Conservation (phyloP, 2,888 invertebrate genomes). For the Acleris holmiana region DNA sequence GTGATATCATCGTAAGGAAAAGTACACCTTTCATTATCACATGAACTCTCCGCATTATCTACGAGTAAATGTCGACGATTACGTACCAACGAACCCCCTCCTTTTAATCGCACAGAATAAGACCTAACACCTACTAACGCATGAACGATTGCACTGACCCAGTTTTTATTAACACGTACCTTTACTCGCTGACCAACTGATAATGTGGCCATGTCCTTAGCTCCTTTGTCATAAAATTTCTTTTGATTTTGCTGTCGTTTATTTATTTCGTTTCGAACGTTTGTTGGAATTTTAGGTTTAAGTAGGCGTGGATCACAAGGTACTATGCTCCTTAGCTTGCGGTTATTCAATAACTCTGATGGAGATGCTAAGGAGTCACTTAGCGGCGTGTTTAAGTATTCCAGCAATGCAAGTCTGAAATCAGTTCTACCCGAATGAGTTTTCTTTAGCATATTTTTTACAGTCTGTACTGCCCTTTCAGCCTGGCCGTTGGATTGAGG, state of each 20-base stretch:
- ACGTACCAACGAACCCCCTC: not conserved
- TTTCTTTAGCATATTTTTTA: conserved; percentile 38
- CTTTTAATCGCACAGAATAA: not conserved
- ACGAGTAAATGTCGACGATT: conserved; percentile 12
- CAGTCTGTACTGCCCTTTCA: conserved; percentile 41
- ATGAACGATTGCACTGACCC: conserved; percentile 1
- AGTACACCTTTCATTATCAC: not conserved
- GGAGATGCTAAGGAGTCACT: conserved; percentile 18
- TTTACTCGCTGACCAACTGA: conserved; percentile 20
- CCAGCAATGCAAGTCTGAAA: conserved; percentile 26
- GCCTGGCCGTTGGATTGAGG: conserved; percentile 42
- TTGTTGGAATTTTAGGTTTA: conserved; percentile 14
- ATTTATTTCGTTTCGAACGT: conserved; percentile 4
- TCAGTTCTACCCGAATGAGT: conserved; percentile 10
- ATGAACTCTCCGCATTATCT: not conserved
- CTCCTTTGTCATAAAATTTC: conserved; percentile 17
- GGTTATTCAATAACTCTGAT: conserved; percentile 20
- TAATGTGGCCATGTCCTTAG: conserved; percentile 9
- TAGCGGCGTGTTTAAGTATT: conserved; percentile 31
- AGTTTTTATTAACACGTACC: not conserved
- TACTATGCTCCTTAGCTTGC: conserved; percentile 25
- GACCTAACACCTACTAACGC: conserved; percentile 2
- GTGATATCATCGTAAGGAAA: conserved; percentile 10
- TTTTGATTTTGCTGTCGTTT: conserved; percentile 9
- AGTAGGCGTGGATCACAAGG: conserved; percentile 5